A percentile compares a stretch with the other conserved stretches of the same genome.
These are phyloP conservation scores for Berghia stephanieae DNA, from an alignment of 1,140 invertebrate genomes.

Conservation along the genomic window DNA sequence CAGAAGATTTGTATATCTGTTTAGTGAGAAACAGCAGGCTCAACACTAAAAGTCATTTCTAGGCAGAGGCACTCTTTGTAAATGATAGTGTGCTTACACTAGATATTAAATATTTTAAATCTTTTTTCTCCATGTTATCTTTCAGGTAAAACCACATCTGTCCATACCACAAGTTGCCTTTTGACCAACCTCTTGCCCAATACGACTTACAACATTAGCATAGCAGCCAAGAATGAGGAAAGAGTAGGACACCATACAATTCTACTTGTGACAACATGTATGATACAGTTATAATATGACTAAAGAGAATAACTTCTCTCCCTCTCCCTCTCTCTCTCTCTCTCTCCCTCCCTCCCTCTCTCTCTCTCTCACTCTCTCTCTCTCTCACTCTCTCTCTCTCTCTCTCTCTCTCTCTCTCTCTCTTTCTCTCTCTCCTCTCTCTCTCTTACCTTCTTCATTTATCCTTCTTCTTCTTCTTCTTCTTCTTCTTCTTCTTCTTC, in stretches of 20 bases:
- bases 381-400: conserved; percentile 14
- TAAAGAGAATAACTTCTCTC: not conserved
- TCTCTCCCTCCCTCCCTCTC: conserved; percentile 15
- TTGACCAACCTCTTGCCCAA: conserved; percentile 21
- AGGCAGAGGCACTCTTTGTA: too few species aligned
- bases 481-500: too few species aligned
- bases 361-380: not conserved
- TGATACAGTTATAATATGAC: not conserved
- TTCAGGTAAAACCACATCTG: too few species aligned
- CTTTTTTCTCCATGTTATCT: too few species aligned
- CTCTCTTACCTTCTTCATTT: not conserved
- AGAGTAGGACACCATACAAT: not conserved
- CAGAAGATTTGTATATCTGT: too few species aligned
- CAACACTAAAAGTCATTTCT: too few species aligned
- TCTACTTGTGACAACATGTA: conserved; percentile 24
- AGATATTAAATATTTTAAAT: too few species aligned
- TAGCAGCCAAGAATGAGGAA: conserved; percentile 29
- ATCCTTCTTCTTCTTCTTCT: not conserved
- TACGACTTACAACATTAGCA: conserved; percentile 34
- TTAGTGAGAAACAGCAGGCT: too few species aligned
- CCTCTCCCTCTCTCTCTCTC: conserved; percentile 14
- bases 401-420: not conserved
- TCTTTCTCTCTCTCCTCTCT: not conserved
- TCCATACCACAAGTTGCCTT: too few species aligned
- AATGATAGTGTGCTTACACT: too few species aligned